A percentile compares a stretch with the other conserved stretches of the same genome.
These are phyloP conservation scores for Ammospiza maritima DNA, from an alignment of 2,797 vertebrate species.

Conservation along the genomic window DNA sequence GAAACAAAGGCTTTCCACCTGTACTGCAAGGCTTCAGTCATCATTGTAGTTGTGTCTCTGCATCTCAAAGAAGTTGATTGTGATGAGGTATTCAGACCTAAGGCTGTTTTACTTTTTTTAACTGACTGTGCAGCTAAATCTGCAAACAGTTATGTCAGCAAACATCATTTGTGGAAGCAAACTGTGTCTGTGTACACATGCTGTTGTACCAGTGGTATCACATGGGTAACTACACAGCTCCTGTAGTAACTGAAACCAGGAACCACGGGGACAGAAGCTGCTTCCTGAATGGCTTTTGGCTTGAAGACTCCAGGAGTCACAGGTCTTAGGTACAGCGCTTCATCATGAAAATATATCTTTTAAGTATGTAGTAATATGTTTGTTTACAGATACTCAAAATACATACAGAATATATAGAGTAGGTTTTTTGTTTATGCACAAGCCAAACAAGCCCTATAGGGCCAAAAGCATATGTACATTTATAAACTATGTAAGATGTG, in stretches of 20 bases:
- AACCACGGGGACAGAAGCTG: neutral
- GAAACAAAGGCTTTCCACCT: accelerated
- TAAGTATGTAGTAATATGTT: neutral
- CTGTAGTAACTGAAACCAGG: neutral
- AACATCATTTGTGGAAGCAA: neutral
- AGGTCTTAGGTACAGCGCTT: neutral
- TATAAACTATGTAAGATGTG: neutral
- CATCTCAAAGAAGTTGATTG: neutral
- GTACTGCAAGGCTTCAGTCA: neutral
- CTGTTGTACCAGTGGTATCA: neutral
- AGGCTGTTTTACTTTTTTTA: neutral
- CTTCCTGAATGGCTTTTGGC: neutral
- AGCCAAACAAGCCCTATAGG: neutral
- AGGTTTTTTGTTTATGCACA: neutral
- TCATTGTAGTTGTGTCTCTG: neutral
- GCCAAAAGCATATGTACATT: neutral
- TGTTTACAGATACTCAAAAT: neutral
- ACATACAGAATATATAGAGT: neutral
- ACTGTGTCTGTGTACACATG: neutral
- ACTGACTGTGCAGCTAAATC: neutral
- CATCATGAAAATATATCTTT: neutral
- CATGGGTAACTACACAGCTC: neutral
- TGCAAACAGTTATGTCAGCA: neutral
- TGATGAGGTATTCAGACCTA: neutral
- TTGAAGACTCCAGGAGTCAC: neutral